A percentile compares a stretch with the other conserved stretches of the same genome.
Evolutionary conservation across 2,797 vertebrate genomes (phyloP).

Genomic region (Zalophus californianus): DNA sequence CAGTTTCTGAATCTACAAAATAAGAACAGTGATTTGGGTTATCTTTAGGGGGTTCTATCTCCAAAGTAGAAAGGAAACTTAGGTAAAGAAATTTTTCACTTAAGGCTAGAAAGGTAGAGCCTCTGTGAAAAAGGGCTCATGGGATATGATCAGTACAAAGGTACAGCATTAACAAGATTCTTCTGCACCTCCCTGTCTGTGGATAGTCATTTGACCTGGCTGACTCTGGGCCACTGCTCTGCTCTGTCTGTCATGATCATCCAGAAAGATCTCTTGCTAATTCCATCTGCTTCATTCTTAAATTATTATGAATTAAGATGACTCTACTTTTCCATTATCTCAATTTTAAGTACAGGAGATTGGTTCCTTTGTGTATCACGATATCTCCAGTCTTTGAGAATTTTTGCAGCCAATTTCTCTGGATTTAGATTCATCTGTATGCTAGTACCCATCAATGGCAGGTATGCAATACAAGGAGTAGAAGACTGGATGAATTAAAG

Average conservation of each 20-base stretch:
- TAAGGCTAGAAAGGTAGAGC: neutral
- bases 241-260: neutral
- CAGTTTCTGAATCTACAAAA: constrained; percentile 18
- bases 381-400: neutral
- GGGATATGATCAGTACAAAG: neutral
- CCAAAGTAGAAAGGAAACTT: constrained; percentile 32
- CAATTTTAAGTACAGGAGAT: constrained; percentile 4
- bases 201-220: neutral
- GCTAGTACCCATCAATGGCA: neutral
- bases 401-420: neutral
- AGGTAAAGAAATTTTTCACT: constrained; percentile 14
- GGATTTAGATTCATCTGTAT: neutral
- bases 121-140: neutral
- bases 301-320: neutral
- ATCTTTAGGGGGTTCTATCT: constrained; percentile 24
- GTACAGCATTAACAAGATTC: neutral
- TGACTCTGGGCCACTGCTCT: neutral
- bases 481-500: neutral
- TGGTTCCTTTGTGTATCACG: neutral
- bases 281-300: neutral
- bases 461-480: neutral
- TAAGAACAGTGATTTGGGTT: constrained; percentile 16
- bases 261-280: neutral
- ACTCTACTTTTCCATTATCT: constrained; percentile 3
- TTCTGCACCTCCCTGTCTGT: neutral